Conservation (phyloP, 2,888 invertebrate species). For the Hirtodrosophila cameraria region DNA sequence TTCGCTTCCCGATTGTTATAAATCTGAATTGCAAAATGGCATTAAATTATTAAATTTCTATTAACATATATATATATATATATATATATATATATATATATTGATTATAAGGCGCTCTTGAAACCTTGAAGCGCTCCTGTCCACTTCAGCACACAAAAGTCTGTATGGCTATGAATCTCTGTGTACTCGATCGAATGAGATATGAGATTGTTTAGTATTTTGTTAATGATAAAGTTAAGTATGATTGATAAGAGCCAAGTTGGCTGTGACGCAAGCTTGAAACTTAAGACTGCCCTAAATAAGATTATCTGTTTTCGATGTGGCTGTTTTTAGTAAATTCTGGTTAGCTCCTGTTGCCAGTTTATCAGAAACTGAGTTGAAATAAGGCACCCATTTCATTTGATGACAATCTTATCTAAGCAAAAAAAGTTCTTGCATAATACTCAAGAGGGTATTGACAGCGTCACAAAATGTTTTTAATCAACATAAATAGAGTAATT, state of each 20-base stretch:
- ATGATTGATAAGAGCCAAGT: constrained; percentile 25
- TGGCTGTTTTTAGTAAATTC: constrained; percentile 24
- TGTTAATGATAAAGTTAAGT: constrained; percentile 17
- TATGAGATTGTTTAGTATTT: constrained; percentile 22
- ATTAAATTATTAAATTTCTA: too few species aligned
- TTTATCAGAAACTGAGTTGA: constrained; percentile 2
- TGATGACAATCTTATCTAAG: constrained; percentile 8
- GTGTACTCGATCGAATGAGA: constrained; percentile 38
- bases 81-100: neutral
- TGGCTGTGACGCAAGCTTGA: constrained; percentile 47
- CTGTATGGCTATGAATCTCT: constrained; percentile 10
- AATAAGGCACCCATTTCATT: constrained; percentile 2
- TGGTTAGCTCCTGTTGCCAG: constrained; percentile 18
- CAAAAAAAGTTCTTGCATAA: constrained; percentile 18
- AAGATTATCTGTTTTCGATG: constrained; percentile 30
- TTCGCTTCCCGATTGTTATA: too few species aligned
- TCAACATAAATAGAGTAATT: constrained; percentile 3
- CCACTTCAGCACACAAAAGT: constrained; percentile 3
- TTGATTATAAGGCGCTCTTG: constrained; percentile 10
- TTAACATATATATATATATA: too few species aligned
- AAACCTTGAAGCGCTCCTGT: constrained; percentile 15
- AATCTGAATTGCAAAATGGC: too few species aligned
- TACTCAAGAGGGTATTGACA: constrained; percentile 12
- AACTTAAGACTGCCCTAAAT: constrained; percentile 6
- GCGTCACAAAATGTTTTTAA: constrained; percentile 14